Base-by-base conservation (phyloP, 1,140 invertebrate genomes). In the Yoshiicerus persimilis region DNA sequence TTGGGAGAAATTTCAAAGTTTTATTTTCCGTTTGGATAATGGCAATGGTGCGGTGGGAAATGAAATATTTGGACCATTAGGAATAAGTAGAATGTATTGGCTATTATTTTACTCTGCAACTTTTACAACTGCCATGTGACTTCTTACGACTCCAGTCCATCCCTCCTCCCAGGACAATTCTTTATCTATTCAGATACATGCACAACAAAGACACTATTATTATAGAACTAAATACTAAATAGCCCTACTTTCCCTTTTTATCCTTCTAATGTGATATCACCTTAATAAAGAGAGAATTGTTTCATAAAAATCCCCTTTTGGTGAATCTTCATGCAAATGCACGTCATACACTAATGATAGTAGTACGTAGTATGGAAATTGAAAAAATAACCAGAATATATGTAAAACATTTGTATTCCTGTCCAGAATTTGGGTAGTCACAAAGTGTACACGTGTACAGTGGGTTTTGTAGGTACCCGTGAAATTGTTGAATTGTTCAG, bases 1-100 rank as follows among this genome's bases (percentile, higher is more conserved):
- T 87, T 80, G 86, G 86, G 86, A 83, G 70, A 83, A 87, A 87
- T 87, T 87, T 87, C 86, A 83, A 87, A 87, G 75, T 87, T 87
- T 87, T 87, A 87, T 87, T 77, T 80, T 32, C 75, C 70, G 77
- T 87, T 83, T 87, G 41, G 70, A 83, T 80, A 87, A 80, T 83
- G 86, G 77, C 39, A 30, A 32, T 80, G 32, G 75, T 36, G 75
- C 75, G 32, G 30, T 80, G 75, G 75, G 75, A 36, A 80, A 80
- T 80, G 75, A 80, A 80, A 80, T 80, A 80, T 80, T 80, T 80
- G 11, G 13, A 80, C 34, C 75, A 80, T 80, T 80, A 80, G 32
- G 20, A 20, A 38, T 80, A 80, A 80, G 32, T 80, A 80, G 75
- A 80, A 80, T 80, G 32, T 80, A 80, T 80, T 80, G 75, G 20